These are phyloP conservation scores for Brachionus paranguensis DNA, from an alignment of 1,140 invertebrate species.

Conservation along the genomic window DNA sequence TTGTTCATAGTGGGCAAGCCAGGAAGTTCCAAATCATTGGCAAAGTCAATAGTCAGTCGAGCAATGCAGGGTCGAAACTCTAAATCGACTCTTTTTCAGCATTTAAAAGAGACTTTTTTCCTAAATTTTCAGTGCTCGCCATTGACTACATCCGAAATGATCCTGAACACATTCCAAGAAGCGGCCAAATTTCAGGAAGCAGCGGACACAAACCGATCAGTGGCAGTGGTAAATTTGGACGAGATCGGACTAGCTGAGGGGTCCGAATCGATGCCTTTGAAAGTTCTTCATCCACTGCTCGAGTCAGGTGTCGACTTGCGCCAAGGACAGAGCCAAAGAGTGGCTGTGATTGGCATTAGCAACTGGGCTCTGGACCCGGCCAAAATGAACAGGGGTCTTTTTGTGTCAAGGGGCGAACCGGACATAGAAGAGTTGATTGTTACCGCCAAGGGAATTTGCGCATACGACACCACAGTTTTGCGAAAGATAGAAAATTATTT, in stretches of 20 bases:
- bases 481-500: conserved; percentile 41
- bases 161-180: conserved; percentile 47
- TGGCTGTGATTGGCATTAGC: conserved; percentile 51
- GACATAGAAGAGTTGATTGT: conserved; percentile 45
- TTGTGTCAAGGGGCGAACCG: conserved; percentile 47
- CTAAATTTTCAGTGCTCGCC: conserved; percentile 51
- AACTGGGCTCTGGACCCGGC: conserved; percentile 53
- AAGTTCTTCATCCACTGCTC: conserved; percentile 45
- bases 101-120: conserved; percentile 45
- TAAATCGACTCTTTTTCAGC: conserved; percentile 44
- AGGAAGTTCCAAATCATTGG: conserved; percentile 51
- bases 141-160: conserved; percentile 49
- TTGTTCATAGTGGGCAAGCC: conserved; percentile 52
- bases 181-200: conserved; percentile 43
- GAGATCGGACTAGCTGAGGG: conserved; percentile 50
- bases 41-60: conserved; percentile 48
- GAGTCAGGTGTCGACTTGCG: conserved; percentile 43
- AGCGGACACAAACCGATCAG: conserved; percentile 46
- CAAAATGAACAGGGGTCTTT: conserved; percentile 51
- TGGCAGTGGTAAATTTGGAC: conserved; percentile 50
- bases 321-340: conserved; percentile 41
- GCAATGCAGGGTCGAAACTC: conserved; percentile 47
- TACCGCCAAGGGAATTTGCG: conserved; percentile 48
- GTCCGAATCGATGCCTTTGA: conserved; percentile 49
- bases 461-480: conserved; percentile 41